These are phyloP conservation scores for Oscarella lobularis DNA, from an alignment of 37 sponge, comb jelly and placozoan genomes.

Conservation along the genomic window DNA sequence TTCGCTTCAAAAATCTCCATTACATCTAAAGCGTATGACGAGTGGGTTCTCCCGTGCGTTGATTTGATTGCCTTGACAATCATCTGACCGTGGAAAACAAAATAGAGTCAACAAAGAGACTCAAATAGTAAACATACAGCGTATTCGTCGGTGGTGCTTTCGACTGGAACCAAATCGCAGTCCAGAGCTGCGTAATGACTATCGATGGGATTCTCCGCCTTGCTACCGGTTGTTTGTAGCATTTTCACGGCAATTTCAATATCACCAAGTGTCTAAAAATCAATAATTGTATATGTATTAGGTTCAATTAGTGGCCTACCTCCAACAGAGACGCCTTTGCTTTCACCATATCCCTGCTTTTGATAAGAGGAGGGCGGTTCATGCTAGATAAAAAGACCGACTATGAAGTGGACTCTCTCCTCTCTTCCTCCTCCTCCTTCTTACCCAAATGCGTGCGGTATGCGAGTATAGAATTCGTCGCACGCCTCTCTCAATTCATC, in stretches of 20 bases:
- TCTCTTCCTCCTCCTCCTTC: background rate
- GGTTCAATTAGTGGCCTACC: conserved; percentile 18
- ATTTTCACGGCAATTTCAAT: conserved; percentile 78
- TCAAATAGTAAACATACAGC: too few relatives aligned
- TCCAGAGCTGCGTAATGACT: conserved; percentile 49
- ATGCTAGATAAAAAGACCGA: conserved; percentile 24
- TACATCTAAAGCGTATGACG: conserved; percentile 51
- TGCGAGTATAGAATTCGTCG: conserved; percentile 79
- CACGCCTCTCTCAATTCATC: conserved; percentile 67
- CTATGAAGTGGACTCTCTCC: background rate
- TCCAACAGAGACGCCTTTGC: conserved; percentile 71
- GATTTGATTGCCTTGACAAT: too few relatives aligned
- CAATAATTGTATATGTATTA: too few relatives aligned
- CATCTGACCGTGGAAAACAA: too few relatives aligned
- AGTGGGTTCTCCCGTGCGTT: conserved; percentile 86
- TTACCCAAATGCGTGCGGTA: conserved; percentile 73
- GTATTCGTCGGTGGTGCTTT: conserved; percentile 23
- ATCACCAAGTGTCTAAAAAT: conserved; percentile 59
- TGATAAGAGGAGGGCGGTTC: conserved; percentile 66
- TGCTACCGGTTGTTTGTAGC: conserved; percentile 12
- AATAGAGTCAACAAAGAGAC: too few relatives aligned
- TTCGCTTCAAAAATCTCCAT: conserved; percentile 52
- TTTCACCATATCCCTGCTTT: conserved; percentile 51
- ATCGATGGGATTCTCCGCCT: conserved; percentile 45
- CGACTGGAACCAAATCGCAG: conserved; percentile 45